Evolutionary conservation across 2,113 vertebrate genomes (phyloP), one percentile per base, ranked within the genome.

Genomic region (Furnarius figulus): DNA sequence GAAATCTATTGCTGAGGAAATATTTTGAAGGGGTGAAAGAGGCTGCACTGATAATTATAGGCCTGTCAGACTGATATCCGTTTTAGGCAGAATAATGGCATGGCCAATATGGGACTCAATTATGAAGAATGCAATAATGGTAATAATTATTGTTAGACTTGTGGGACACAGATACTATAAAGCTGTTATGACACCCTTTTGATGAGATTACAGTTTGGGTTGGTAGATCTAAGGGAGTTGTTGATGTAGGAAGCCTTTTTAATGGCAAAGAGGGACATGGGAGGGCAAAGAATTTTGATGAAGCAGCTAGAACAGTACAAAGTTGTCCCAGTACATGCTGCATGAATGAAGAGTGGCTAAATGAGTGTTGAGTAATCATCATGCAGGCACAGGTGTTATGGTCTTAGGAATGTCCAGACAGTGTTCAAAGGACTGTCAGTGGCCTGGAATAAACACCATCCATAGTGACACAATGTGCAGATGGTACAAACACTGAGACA

Each of bases 31-130:
- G 71, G 78, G 77, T 94, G 87, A 91, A 53, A 46, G 81, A 73
- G 71, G 78, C 75, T 85, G n/a, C 27, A 62, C 0, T 73, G 78
- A 74, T 89, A 95, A 94, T 96, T 94, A 90, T 23, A 71, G 62
- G 23, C 74, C 67, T 94, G 89, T 94, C 94, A 95, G 63, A 47
- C 68, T 95, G 74, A 73, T 42, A 59, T 80, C n/a, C 40, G 70
- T 94, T 74, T 94, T 85, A 61, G 81, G 87, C 82, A 80, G 85
- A 96, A 93, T 95, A 95, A 90, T 91, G 90, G 53, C 42, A n/a
- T 27, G 23, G 74, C 77, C 94, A 71, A 93, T 87, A 40, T 1
- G 37, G 46, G 59, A 87, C 81, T 96, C 59, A 72, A 76, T 94
- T 95, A 75, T 87, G 46, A 78, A 58, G 71, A 91, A 70, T 73